phyloP scores from a whole-genome alignment of 1,140 invertebrate genomes.

The Drosophila tristis region DNA sequence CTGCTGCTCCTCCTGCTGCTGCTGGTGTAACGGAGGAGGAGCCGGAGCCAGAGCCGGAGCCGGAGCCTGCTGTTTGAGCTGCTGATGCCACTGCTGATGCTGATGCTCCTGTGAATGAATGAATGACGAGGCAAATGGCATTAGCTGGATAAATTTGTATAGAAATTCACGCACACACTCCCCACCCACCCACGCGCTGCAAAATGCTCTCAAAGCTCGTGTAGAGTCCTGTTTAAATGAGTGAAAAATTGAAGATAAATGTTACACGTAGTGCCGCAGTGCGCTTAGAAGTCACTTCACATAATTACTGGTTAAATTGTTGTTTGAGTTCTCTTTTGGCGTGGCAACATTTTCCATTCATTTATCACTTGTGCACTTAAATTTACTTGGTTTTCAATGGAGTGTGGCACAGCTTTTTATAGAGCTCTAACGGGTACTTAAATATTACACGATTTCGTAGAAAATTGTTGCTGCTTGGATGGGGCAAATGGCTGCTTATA shows the following conservation, averaged over 20 bases:
- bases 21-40: not conserved
- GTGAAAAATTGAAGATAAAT: slow-evolving; percentile 42
- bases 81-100: slow-evolving; percentile 18
- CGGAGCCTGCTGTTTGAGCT: not conserved
- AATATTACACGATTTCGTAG: no score
- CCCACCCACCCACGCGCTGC: no score
- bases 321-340: not conserved
- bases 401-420: not conserved
- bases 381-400: not conserved
- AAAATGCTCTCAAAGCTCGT: not conserved
- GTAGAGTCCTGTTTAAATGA: slow-evolving; percentile 18
- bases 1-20: not conserved
- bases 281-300: slow-evolving; percentile 42
- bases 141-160: slow-evolving; percentile 59
- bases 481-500: no score
- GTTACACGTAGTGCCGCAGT: slow-evolving; percentile 16
- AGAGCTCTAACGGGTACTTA: not conserved
- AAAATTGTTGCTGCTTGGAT: no score
- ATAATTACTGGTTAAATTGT: slow-evolving; percentile 52
- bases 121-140: slow-evolving; percentile 53
- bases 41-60: not conserved
- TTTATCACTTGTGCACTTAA: slow-evolving; percentile 23
- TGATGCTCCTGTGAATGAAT: slow-evolving; percentile 42
- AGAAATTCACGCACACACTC: slow-evolving; percentile 22
- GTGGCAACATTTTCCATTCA: slow-evolving; percentile 27